These are phyloP conservation scores for Eilema depressum DNA, from an alignment of 2,888 invertebrate species.

Conservation along the genomic window DNA sequence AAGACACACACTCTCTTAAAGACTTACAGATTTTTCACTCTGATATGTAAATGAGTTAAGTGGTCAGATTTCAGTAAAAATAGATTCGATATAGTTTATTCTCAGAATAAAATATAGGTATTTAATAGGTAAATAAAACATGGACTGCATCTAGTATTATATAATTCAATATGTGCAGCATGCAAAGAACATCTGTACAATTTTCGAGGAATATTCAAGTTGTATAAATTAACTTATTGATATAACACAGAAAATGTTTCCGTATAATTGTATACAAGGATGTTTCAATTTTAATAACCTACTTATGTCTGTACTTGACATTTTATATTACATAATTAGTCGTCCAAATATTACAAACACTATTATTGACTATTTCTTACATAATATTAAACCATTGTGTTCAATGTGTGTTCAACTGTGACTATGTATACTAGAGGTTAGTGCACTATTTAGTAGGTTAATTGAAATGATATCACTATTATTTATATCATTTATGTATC, in stretches of 20 bases:
- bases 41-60: no score
- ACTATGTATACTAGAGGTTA: constrained; percentile 29
- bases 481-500: neutral
- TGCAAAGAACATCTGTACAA: neutral
- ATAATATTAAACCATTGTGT: constrained; percentile 38
- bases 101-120: no score
- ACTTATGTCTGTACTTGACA: neutral
- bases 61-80: no score
- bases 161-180: neutral
- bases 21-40: no score
- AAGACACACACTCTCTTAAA: no score
- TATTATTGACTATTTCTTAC: constrained; percentile 21
- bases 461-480: neutral
- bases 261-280: neutral
- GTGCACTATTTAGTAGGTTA: constrained; percentile 45
- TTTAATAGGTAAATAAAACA: no score
- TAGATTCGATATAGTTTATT: no score
- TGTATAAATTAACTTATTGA: neutral
- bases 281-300: constrained; percentile 8
- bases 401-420: constrained; percentile 35
- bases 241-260: neutral
- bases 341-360: constrained; percentile 8
- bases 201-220: neutral
- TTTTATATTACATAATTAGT: neutral
- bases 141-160: neutral